A percentile compares a stretch with the other conserved stretches of the same genome.
These are phyloP conservation scores for Conchocele bisecta DNA, from an alignment of 2,888 invertebrate genomes.

Conservation along the genomic window DNA sequence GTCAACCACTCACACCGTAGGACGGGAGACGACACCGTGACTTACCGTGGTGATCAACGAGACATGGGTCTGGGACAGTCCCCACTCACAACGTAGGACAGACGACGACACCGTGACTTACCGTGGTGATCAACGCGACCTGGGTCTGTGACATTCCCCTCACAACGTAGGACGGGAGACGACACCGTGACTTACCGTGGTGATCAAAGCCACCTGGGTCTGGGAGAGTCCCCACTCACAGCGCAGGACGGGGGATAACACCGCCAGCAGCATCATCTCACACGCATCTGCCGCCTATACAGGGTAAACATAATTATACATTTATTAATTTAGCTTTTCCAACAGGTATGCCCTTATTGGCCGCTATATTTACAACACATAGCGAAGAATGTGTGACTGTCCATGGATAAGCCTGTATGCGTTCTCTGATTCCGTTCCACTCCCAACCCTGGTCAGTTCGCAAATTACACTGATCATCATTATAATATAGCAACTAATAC, in stretches of 20 bases:
- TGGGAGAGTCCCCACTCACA: conserved; percentile 80
- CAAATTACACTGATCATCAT: too few species aligned
- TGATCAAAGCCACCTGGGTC: conserved; percentile 79
- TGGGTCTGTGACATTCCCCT: conserved; percentile 77
- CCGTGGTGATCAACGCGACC: conserved; percentile 81
- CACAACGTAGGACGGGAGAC: conserved; percentile 79
- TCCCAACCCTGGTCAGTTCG: too few species aligned
- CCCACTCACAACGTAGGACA: conserved; percentile 80
- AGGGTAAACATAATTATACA: too few species aligned
- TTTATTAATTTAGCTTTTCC: too few species aligned
- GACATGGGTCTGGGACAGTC: conserved; percentile 76
- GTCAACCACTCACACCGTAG: conserved; percentile 80
- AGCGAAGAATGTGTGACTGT: too few species aligned
- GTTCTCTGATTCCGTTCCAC: too few species aligned
- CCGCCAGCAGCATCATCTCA: conserved; percentile 82
- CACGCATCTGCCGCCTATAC: conserved; percentile 81
- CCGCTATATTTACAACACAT: too few species aligned
- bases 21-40: conserved; percentile 80
- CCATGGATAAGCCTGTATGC: too few species aligned
- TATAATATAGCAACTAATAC: too few species aligned
- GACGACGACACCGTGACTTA: conserved; percentile 81
- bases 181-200: conserved; percentile 80
- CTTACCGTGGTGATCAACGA: conserved; percentile 81
- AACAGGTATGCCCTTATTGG: too few species aligned
- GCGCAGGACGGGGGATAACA: conserved; percentile 79